A percentile compares a stretch with the other conserved stretches of the same genome.
These are phyloP conservation scores for Sebastes aleutianus DNA, from an alignment of 2,797 vertebrate genomes.

Conservation along the genomic window DNA sequence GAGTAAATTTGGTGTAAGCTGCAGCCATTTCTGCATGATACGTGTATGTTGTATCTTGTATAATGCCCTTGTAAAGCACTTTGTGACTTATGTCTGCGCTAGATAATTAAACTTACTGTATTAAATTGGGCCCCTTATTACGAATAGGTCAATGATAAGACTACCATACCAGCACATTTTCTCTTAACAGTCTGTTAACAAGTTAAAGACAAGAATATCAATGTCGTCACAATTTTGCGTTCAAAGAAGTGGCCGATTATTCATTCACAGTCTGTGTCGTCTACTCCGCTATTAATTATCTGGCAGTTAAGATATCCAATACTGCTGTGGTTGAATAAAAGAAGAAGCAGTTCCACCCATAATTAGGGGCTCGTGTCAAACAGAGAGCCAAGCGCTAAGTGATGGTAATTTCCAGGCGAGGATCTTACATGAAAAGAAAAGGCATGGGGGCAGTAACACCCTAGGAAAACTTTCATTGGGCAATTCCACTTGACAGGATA, in stretches of 20 bases:
- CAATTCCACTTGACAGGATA: conserved; percentile 62
- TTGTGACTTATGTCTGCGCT: not conserved
- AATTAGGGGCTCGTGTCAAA: conserved; percentile 72
- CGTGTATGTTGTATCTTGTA: not conserved
- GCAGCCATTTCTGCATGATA: not conserved
- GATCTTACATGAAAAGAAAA: conserved; percentile 55
- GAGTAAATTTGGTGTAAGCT: conserved; percentile 9
- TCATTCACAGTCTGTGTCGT: conserved; percentile 38
- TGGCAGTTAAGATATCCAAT: conserved; percentile 58
- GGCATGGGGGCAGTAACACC: conserved; percentile 48
- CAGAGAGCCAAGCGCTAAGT: conserved; percentile 63
- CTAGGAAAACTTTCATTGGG: conserved; percentile 56
- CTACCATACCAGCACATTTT: not conserved
- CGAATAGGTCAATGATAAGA: conserved; percentile 13
- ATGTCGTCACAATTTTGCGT: not conserved
- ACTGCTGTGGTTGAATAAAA: conserved; percentile 73
- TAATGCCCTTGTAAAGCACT: not conserved
- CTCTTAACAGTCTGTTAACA: not conserved
- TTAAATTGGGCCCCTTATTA: conserved; percentile 15
- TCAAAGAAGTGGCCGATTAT: conserved; percentile 16
- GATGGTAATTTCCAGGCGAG: conserved; percentile 59
- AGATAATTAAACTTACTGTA: not conserved
- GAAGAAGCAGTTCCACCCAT: conserved; percentile 65
- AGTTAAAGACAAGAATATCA: conserved; percentile 11
- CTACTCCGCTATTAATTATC: conserved; percentile 64